Conservation (phyloP, 2,113 vertebrate genomes). For the Pipa parva region DNA sequence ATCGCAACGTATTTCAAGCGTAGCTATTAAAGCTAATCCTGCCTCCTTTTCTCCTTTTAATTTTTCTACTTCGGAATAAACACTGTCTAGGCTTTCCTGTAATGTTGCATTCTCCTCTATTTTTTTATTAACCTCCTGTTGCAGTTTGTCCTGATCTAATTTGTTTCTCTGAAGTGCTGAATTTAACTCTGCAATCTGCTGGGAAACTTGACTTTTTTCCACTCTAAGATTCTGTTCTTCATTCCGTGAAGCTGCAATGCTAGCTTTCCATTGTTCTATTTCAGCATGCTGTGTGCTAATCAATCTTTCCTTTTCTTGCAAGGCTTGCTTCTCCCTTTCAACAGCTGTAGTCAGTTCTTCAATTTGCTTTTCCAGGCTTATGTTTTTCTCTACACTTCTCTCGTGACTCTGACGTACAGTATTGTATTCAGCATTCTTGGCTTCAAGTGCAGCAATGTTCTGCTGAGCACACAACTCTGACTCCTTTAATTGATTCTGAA, state of each 20-base stretch:
- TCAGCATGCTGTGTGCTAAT: conserved; percentile 50
- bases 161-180: conserved; percentile 45
- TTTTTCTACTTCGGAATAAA: conserved; percentile 55
- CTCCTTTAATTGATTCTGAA: conserved; percentile 56
- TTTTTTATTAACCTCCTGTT: conserved; percentile 58
- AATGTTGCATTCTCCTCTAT: conserved; percentile 55
- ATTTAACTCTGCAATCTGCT: conserved; percentile 59
- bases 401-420: conserved; percentile 54
- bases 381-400: conserved; percentile 59
- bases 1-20: conserved; percentile 53
- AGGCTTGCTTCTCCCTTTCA: conserved; percentile 55
- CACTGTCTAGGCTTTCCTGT: conserved; percentile 55
- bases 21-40: conserved; percentile 49
- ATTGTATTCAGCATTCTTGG: conserved; percentile 53
- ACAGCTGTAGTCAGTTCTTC: conserved; percentile 51
- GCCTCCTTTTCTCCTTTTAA: conserved; percentile 57
- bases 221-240: conserved; percentile 58
- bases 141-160: conserved; percentile 53
- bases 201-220: conserved; percentile 50
- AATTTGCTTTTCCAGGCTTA: conserved; percentile 65
- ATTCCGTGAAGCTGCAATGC: conserved; percentile 47
- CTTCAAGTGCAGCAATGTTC: conserved; percentile 55
- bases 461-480: conserved; percentile 47
- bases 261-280: conserved; percentile 47
- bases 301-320: not conserved